Percentiles rank a stretch among this genome's conserved stretches.
Evolutionary conservation across 2,888 invertebrate genomes (phyloP).

Genomic region (Anagyrus pseudococci): DNA sequence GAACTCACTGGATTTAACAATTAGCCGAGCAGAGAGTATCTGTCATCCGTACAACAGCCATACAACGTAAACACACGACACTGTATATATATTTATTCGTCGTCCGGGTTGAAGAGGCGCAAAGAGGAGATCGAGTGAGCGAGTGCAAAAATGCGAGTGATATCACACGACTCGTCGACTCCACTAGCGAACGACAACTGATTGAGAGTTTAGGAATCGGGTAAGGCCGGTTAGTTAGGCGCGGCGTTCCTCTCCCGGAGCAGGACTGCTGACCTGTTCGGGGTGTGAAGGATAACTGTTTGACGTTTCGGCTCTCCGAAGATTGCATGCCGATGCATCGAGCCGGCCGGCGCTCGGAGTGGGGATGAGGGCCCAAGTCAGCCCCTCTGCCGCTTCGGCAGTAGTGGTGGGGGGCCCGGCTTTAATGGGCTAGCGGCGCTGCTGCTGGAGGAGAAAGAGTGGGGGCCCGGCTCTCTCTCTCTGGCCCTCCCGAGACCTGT

Average conservation of each 20-base stretch:
- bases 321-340: constrained; percentile 59
- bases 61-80: no score
- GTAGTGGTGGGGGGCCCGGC: constrained; percentile 16
- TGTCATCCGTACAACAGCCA: no score
- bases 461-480: constrained; percentile 8
- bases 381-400: not conserved
- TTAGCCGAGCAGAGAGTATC: no score
- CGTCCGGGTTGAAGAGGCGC: no score
- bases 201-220: not conserved
- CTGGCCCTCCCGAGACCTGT: constrained; percentile 58
- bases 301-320: constrained; percentile 60
- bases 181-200: not conserved
- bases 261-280: constrained; percentile 40
- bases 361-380: constrained; percentile 12
- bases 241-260: not conserved
- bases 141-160: no score
- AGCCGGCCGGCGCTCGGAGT: not conserved
- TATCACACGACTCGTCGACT: no score
- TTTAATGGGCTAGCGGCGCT: constrained; percentile 18
- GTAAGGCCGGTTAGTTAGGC: not conserved
- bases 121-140: no score
- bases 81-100: no score
- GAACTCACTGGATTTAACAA: constrained; percentile 2
- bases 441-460: constrained; percentile 13
- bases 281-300: constrained; percentile 59